Conservation (phyloP, 2,113 vertebrate species). For the Aspiorhynchus laticeps region DNA sequence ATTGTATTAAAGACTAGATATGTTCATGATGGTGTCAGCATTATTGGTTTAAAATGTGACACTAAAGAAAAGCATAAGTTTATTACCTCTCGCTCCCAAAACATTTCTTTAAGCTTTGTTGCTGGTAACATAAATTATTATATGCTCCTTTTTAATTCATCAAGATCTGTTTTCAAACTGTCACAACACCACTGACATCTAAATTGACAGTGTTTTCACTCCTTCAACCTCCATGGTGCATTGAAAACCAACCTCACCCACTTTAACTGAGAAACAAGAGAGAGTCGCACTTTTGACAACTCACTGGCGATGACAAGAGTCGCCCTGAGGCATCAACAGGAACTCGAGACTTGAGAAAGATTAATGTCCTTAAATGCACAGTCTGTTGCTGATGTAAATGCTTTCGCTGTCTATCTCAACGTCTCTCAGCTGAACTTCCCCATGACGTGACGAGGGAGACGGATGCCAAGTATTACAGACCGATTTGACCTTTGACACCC, state of each 20-base stretch:
- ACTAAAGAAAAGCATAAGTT: neutral
- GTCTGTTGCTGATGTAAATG: conserved; percentile 47
- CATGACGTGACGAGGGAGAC: conserved; percentile 43
- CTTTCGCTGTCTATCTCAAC: conserved; percentile 22
- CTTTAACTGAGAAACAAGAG: conserved; percentile 25
- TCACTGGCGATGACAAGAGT: conserved; percentile 40
- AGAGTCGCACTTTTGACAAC: conserved; percentile 43
- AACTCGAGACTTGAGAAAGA: conserved; percentile 48
- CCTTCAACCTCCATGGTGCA: conserved; percentile 30
- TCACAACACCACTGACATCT: conserved; percentile 51
- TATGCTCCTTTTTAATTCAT: conserved; percentile 46
- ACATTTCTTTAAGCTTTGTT: neutral
- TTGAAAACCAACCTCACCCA: conserved; percentile 28
- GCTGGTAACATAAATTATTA: conserved; percentile 14
- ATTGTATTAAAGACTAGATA: neutral
- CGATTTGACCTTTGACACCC: conserved; percentile 66
- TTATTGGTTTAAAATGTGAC: neutral
- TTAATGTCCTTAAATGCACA: conserved; percentile 57
- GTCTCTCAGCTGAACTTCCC: conserved; percentile 32
- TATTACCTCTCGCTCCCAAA: neutral
- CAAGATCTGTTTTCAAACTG: conserved; percentile 52
- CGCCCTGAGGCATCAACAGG: conserved; percentile 46
- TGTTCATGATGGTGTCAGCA: neutral
- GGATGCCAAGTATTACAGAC: conserved; percentile 32
- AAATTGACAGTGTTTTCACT: conserved; percentile 37